Evolutionary conservation across 2,888 invertebrate species (phyloP).

Genomic region (Microdon myrmicae): DNA sequence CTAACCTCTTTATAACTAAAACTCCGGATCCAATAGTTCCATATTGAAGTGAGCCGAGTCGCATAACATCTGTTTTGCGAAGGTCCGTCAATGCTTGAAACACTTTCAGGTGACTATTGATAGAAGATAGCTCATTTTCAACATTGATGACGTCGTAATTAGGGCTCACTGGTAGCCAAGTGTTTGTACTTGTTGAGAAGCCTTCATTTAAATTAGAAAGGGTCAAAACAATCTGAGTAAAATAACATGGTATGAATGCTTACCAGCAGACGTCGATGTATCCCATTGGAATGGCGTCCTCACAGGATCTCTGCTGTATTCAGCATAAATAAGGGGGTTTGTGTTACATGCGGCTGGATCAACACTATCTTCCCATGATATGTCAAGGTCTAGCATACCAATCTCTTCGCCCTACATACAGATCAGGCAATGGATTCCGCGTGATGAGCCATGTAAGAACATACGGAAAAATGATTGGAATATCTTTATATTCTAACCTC

Average conservation of each 20-base stretch:
- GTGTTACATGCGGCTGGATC: constrained; percentile 70
- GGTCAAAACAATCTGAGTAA: too few relatives aligned
- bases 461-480: too few relatives aligned
- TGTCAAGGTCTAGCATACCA: constrained; percentile 65
- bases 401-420: constrained; percentile 70
- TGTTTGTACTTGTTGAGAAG: constrained; percentile 59
- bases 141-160: constrained; percentile 74
- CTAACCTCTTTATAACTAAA: constrained; percentile 59
- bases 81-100: constrained; percentile 70
- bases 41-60: constrained; percentile 57
- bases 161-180: constrained; percentile 68
- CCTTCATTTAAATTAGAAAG: too few relatives aligned
- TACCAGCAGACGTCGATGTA: constrained; percentile 59
- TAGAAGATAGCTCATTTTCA: constrained; percentile 65
- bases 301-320: constrained; percentile 73
- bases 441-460: too few relatives aligned
- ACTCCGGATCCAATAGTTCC: constrained; percentile 59
- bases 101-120: constrained; percentile 71
- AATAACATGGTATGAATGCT: background rate
- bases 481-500: too few relatives aligned
- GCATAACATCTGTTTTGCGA: constrained; percentile 58
- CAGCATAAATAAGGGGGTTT: constrained; percentile 69
- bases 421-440: too few relatives aligned
- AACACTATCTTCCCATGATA: constrained; percentile 71
- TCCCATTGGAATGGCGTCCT: constrained; percentile 76